Evolutionary conservation across 2,888 invertebrate species (phyloP).

Genomic region (Noctua fimbriata): DNA sequence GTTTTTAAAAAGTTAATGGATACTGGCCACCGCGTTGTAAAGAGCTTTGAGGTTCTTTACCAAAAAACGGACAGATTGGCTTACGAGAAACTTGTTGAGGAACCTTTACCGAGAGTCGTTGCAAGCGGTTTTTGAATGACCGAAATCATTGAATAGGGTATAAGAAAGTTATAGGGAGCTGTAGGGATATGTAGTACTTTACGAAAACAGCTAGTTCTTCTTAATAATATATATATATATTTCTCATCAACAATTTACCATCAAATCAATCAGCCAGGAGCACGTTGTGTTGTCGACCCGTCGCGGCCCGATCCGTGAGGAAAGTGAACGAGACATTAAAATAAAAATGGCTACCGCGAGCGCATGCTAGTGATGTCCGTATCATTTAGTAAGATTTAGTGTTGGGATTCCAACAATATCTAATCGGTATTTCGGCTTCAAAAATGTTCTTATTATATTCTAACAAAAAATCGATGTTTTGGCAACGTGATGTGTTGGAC

Average conservation of each 20-base stretch:
- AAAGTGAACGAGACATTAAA: too few relatives aligned
- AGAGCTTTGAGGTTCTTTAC: neutral
- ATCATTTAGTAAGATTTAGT: too few relatives aligned
- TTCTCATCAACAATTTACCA: too few relatives aligned
- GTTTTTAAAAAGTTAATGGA: slow-evolving; percentile 27
- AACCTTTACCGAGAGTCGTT: neutral
- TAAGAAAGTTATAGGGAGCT: neutral
- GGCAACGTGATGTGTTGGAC: neutral
- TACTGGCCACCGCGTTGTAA: slow-evolving; percentile 10
- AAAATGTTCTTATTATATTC: neutral
- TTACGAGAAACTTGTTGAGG: slow-evolving; percentile 20
- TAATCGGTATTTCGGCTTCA: neutral
- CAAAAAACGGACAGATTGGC: slow-evolving; percentile 4
- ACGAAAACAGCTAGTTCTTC: too few relatives aligned
- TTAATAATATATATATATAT: too few relatives aligned
- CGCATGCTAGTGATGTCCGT: too few relatives aligned
- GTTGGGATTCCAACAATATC: too few relatives aligned
- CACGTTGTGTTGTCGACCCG: too few relatives aligned
- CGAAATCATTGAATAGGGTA: neutral
- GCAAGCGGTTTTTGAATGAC: neutral
- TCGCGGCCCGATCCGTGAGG: too few relatives aligned
- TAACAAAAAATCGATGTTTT: neutral
- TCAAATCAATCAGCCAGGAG: too few relatives aligned
- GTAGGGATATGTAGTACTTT: too few relatives aligned
- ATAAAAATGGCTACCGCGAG: too few relatives aligned